These are phyloP conservation scores for Delphinus delphis DNA, from an alignment of 2,113 vertebrate species.

Conservation along the genomic window DNA sequence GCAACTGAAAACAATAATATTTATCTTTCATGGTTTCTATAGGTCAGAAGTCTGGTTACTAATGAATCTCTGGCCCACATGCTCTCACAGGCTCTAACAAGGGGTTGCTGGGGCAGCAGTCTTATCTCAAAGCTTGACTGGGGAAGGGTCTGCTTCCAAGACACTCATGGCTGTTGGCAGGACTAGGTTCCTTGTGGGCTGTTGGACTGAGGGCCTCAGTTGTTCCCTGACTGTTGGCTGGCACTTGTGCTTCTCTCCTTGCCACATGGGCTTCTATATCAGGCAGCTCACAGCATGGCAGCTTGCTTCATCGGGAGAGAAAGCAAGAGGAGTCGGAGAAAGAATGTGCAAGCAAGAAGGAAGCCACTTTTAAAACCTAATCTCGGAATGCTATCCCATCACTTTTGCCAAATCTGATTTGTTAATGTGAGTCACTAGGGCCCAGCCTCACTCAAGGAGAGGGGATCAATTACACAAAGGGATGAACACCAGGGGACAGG, in stretches of 20 bases:
- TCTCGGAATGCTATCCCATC: neutral
- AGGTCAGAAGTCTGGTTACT: neutral
- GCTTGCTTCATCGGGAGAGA: neutral
- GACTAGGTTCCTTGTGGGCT: neutral
- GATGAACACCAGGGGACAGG: neutral
- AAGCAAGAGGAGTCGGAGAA: neutral
- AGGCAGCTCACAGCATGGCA: no score
- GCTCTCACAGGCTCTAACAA: neutral
- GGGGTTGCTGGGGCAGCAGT: no score
- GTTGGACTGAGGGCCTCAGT: neutral
- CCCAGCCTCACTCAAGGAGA: neutral
- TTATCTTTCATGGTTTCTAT: neutral
- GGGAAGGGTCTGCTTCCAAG: neutral
- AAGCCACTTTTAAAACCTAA: neutral
- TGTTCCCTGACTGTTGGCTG: neutral
- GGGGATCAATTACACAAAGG: no score
- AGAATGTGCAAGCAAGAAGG: neutral
- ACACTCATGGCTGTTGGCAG: neutral
- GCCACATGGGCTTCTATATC: rapidly evolving
- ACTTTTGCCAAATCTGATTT: neutral
- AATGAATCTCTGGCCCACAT: neutral
- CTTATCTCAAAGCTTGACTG: neutral
- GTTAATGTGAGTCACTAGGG: neutral
- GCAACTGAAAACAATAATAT: neutral
- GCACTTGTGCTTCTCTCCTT: neutral